Percentiles rank a stretch among this genome's conserved stretches.
These are phyloP conservation scores for Melieria omissa DNA, from an alignment of 2,888 invertebrate species.

Conservation along the genomic window DNA sequence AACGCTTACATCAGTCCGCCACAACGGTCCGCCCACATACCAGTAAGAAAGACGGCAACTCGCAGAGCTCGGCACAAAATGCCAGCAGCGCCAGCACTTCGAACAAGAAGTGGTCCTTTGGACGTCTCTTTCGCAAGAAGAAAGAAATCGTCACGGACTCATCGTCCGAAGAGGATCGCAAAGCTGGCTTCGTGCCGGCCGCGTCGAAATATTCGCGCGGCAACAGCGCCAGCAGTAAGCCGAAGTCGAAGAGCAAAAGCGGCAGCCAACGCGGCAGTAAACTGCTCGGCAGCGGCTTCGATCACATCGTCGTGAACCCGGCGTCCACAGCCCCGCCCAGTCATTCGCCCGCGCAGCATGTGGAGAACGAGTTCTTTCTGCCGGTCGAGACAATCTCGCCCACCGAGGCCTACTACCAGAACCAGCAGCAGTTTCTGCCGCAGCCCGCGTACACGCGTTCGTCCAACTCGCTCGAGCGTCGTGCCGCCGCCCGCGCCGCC, in stretches of 20 bases:
- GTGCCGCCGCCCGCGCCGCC: conserved; percentile 41
- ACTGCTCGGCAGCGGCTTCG: conserved; percentile 71
- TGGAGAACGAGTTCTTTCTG: conserved; percentile 66
- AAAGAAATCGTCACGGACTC: conserved; percentile 69
- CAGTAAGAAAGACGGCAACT: conserved; percentile 42
- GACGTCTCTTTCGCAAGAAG: conserved; percentile 80
- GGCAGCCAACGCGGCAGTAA: conserved; percentile 61
- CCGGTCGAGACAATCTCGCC: conserved; percentile 60
- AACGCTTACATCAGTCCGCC: conserved; percentile 48
- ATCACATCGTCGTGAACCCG: conserved; percentile 73
- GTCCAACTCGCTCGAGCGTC: conserved; percentile 61
- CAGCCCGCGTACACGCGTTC: conserved; percentile 48
- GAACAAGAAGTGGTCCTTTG: conserved; percentile 81
- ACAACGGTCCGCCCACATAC: conserved; percentile 26
- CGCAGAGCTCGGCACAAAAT: conserved; percentile 42
- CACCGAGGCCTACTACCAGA: conserved; percentile 54
- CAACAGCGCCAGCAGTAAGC: conserved; percentile 53
- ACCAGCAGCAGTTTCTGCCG: conserved; percentile 34
- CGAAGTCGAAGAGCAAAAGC: conserved; percentile 51
- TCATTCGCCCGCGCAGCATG: conserved; percentile 48
- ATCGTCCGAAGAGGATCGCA: conserved; percentile 66
- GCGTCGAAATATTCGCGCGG: conserved; percentile 1
- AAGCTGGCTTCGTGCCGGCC: conserved; percentile 63
- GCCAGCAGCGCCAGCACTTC: conserved; percentile 48
- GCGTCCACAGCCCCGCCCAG: conserved; percentile 31